Evolutionary conservation across 2,113 vertebrate genomes (phyloP).

Genomic region (Nettapus auritus): DNA sequence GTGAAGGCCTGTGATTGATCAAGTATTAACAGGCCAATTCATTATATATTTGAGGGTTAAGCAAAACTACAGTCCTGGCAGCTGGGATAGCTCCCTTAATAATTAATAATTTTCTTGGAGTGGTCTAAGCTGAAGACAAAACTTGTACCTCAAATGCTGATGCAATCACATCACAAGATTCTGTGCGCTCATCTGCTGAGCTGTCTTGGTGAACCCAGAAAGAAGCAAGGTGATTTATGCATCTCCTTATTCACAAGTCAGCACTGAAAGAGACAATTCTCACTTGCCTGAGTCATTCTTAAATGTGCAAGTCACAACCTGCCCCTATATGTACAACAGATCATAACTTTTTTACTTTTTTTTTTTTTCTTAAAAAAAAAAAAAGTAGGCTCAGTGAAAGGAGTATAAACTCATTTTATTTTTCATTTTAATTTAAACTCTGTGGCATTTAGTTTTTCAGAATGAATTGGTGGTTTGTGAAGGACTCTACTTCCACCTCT

Average conservation of each 20-base stretch:
- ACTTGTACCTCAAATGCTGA: not conserved
- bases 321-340: not conserved
- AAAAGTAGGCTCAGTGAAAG: rapidly evolving
- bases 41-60: not conserved
- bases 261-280: not conserved
- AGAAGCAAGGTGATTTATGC: not conserved
- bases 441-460: not conserved
- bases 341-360: not conserved
- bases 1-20: not conserved
- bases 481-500: not conserved
- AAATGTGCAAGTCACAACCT: not conserved
- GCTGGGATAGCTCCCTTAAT: not conserved
- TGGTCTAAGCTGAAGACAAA: not conserved
- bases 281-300: not conserved
- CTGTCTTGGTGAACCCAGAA: not conserved
- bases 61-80: not conserved
- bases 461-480: not conserved
- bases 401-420: not conserved
- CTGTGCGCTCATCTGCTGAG: not conserved
- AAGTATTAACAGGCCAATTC: not conserved
- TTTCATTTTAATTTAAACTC: not conserved
- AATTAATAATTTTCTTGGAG: not conserved
- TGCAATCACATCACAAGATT: not conserved
- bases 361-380: too few relatives aligned
- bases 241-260: not conserved